Conservation (phyloP, 2,797 vertebrate species). For the Chaunax sp. region DNA sequence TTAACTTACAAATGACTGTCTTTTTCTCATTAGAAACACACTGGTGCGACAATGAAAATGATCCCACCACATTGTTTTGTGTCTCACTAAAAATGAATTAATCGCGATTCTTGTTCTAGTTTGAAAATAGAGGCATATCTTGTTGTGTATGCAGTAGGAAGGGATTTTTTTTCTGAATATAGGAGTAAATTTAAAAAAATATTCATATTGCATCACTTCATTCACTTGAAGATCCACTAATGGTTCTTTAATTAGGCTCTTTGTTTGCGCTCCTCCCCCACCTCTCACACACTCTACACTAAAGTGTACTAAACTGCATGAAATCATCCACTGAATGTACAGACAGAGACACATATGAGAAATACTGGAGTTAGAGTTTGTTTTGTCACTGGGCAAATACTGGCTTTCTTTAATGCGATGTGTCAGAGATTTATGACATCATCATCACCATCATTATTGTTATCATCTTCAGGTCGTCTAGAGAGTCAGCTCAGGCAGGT, state of each 20-base stretch:
- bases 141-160: neutral
- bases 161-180: slow-evolving; percentile 5
- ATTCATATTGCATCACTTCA: slow-evolving; percentile 42
- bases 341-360: no score
- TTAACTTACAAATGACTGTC: slow-evolving; percentile 76
- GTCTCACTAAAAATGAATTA: slow-evolving; percentile 40
- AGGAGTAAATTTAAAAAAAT: slow-evolving; percentile 35
- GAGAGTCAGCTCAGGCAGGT: slow-evolving; percentile 64
- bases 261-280: slow-evolving; percentile 54
- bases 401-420: neutral
- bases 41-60: slow-evolving; percentile 46
- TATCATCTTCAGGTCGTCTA: slow-evolving; percentile 29
- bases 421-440: neutral
- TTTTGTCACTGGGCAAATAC: neutral
- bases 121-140: slow-evolving; percentile 22
- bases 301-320: slow-evolving; percentile 28
- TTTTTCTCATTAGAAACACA: slow-evolving; percentile 68
- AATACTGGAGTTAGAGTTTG: no score
- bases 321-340: slow-evolving; percentile 45
- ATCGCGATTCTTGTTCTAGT: slow-evolving; percentile 12
- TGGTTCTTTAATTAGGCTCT: slow-evolving; percentile 68
- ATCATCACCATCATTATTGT: slow-evolving; percentile 16
- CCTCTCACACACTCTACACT: slow-evolving; percentile 2
- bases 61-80: slow-evolving; percentile 43
- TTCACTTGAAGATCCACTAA: slow-evolving; percentile 48